Evolutionary conservation across 2,113 vertebrate genomes (phyloP), one percentile per base, ranked within the genome.

Genomic region (Dicaeum eximium): DNA sequence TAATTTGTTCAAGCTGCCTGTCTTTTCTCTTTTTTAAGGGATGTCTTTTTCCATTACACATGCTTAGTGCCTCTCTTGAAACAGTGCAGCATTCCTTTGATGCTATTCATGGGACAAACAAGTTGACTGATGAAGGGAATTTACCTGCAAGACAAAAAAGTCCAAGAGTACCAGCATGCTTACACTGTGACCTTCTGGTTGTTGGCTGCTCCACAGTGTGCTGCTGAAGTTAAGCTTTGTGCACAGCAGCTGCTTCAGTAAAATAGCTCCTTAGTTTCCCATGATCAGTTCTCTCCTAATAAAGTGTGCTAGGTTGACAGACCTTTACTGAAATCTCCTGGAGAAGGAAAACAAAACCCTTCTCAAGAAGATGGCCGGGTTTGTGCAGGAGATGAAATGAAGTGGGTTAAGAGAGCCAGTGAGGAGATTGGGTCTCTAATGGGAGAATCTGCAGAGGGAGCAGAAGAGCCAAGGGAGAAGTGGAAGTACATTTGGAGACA

Each of bases 111-210:
- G 67, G 74, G 62, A 60, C 67, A 92, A 94, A 64, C 50, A 88
- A 90, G 42, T 86, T 87, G 87, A 91, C 58, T 87, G 25, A 85
- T 86, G 74, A 80, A 87, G 72, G n/a, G 85, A 90, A 90, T 66
- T 91, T 61, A 95, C 87, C 90, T 94, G 81, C 54, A 73, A 62
- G 90, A 67, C 50, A 42, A 57, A 56, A 70, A 54, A 33, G 42
- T 30, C 60, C 60, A 61, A 66, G 71, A 65, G 50, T 44, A 45
- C 56, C 73, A 60, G 40, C 42, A 15, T 38, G 50, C 42, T 82
- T 85, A n/a, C 6, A 9, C 15, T 20, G 3, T 86, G 45, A 9
- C 24, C 7, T 50, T 83, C 15, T 2, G 3, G 44, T 82, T 81
- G 19, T 14, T 69, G 53, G 53, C 45, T 69, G 27, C 53, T 72